Base-by-base conservation (phyloP, 2,888 invertebrate genomes). In the Ophion ellenae region DNA sequence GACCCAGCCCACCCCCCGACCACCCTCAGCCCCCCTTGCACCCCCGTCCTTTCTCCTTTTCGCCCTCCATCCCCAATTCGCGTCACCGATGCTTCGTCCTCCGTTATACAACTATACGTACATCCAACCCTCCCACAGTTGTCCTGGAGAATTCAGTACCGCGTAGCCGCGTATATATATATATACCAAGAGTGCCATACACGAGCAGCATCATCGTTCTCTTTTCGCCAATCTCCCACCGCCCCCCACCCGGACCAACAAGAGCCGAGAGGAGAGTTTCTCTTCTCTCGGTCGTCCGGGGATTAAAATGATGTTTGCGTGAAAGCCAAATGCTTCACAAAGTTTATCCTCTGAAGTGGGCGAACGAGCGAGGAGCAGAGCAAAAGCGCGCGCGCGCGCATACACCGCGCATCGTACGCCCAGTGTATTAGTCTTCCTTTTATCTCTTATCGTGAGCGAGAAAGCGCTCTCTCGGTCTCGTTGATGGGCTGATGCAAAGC, bases 251-350 rank as follows among this genome's bases (percentile, higher is more conserved):
- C 36, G 75, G 63, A 53, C 66, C 81, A 61, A 75, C 81, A 83
- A 85, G 86, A 78, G 84, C 83, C 81, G 81, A 73, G 36, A 61
- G 79, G 71, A 77, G 79, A 79, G 79, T 75, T 70, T 77, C 87
- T 85, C 86, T 85, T 87, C 89, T 89, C 86, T 88, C 89, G 83
- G 86, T 88, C 88, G 88, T 87, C 85, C 88, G 92, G 91, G 93
- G 93, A 94, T 94, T 93, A 94, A 94, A 94, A 93, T 92, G 93
- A 94, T 94, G 94, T 94, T 94, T 94, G 93, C 93, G 92, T 90
- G 93, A 92, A 93, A 94, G 93, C 93, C 93, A 93, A 94, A 93
- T 92, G 93, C 93, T 93, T 93, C 92, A 92, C 93, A 90, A 92
- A 94, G 92, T 93, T 94, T 93, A 93, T 94, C 93, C 92, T 92